Evolutionary conservation across 1,140 invertebrate species (phyloP), one percentile per base, ranked within the genome.

Genomic region (Psilanteris sp.): DNA sequence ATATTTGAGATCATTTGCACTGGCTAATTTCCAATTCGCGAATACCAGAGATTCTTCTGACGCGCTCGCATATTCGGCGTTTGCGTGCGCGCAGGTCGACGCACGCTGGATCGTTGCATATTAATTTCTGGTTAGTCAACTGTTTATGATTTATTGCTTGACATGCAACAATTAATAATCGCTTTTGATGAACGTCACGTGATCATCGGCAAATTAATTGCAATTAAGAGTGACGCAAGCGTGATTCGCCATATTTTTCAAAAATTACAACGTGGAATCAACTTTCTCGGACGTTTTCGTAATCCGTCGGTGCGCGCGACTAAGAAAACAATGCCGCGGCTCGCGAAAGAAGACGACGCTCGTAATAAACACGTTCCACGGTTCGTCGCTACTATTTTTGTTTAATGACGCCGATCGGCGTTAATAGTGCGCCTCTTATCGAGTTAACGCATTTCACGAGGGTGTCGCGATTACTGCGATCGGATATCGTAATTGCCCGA

Each of bases 1-100:
- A 74, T 66, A 66, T 74, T 66, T 50, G 61, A 44, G 37, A 66
- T 66, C 44, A 73, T 67, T 66, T 67, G 61, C 55, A 59, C 62
- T 62, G 62, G 62, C 61, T 67, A 67, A 61, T 67, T 61, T 74
- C 71, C 54, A 67, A 74, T 59, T 67, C 71, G 31, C 13, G 36
- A 67, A 74, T 74, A 54, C 61, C 54, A 54, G 31, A 32, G 34
- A 73, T 64, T 73, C 50, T 64, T 73, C 32, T 57, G 22, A 46
- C 44, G 31, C 36, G 43, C 46, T 54, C 54, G 43, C 44, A 61
- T 54, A 67, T 74, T 74, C 54, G 71, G 27, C 68, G 22, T 34
- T 61, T 61, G 44, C 52, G 26, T 57, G 61, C 54, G 31, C 11
- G 13, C 61, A 39, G 71, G 61, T 74, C 52, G 61, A 67, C 24